Evolutionary conservation across 2,888 invertebrate species (phyloP).

Genomic region (Nephrotoma guestfalica): DNA sequence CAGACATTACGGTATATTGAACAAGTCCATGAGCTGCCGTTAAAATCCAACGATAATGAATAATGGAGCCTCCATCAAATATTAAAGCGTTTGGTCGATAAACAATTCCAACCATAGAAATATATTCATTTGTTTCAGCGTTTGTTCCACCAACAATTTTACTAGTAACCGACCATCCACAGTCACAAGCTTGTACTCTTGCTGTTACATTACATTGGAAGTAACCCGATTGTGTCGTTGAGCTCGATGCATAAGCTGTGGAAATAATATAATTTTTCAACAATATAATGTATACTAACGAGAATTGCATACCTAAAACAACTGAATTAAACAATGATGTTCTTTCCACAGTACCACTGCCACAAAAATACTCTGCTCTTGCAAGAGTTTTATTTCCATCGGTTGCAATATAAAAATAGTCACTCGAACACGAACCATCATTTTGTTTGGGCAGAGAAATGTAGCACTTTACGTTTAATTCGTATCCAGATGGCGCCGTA

Average conservation of each 20-base stretch:
- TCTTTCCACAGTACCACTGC: slow-evolving; percentile 16
- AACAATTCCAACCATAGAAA: slow-evolving; percentile 40
- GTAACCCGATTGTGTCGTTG: neutral
- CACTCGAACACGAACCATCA: slow-evolving; percentile 18
- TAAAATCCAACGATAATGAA: slow-evolving; percentile 29
- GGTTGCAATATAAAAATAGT: slow-evolving; percentile 27
- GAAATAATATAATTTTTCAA: neutral
- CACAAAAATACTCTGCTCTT: slow-evolving; percentile 29
- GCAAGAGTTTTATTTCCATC: slow-evolving; percentile 27
- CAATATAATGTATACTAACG: neutral
- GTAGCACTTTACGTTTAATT: slow-evolving; percentile 22
- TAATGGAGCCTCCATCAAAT: slow-evolving; percentile 36
- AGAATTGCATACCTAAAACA: neutral
- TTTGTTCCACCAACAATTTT: slow-evolving; percentile 40
- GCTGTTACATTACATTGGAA: neutral
- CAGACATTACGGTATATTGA: slow-evolving; percentile 13
- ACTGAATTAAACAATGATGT: neutral
- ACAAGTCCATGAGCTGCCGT: slow-evolving; percentile 38
- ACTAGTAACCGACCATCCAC: slow-evolving; percentile 25
- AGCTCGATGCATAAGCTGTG: neutral
- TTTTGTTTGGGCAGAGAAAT: slow-evolving; percentile 21
- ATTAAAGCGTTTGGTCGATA: slow-evolving; percentile 18
- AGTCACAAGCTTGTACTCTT: slow-evolving; percentile 21
- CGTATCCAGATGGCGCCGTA: slow-evolving; percentile 22
- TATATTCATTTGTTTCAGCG: slow-evolving; percentile 41